These are phyloP conservation scores for Xiphias gladius DNA, from an alignment of 2,113 vertebrate species.

Conservation along the genomic window DNA sequence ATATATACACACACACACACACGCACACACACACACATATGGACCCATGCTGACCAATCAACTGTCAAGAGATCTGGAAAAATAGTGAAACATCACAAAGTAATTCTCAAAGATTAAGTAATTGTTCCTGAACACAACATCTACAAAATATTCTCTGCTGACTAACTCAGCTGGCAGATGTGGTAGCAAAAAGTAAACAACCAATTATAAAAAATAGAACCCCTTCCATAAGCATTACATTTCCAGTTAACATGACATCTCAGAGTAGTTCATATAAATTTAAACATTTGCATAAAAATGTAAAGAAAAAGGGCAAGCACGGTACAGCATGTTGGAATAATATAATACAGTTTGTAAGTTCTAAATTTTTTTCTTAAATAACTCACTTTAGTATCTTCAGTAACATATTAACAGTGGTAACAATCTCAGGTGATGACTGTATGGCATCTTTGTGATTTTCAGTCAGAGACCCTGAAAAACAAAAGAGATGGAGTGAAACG, in stretches of 20 bases:
- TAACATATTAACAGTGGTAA: not conserved
- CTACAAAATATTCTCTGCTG: not conserved
- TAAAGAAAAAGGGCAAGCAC: not conserved
- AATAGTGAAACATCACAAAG: not conserved
- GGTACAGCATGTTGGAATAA: not conserved
- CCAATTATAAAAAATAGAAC: accelerated
- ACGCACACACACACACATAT: no score
- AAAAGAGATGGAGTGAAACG: not conserved
- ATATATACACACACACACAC: no score
- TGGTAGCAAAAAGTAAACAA: constrained; percentile 22
- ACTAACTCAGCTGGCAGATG: not conserved
- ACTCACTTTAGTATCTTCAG: constrained; percentile 3
- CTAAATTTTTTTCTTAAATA: not conserved
- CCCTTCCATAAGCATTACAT: not conserved
- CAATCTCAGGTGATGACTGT: not conserved
- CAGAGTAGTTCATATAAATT: not conserved
- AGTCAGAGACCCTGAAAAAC: not conserved
- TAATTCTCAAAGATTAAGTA: not conserved
- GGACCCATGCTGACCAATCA: not conserved
- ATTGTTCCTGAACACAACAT: not conserved
- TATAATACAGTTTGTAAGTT: constrained; percentile 10
- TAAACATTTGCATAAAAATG: constrained; percentile 3
- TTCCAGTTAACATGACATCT: not conserved
- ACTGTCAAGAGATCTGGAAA: constrained; percentile 30
- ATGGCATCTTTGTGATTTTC: not conserved